Conservation (phyloP, 2,888 invertebrate genomes). For the Athrips mouffetella region DNA sequence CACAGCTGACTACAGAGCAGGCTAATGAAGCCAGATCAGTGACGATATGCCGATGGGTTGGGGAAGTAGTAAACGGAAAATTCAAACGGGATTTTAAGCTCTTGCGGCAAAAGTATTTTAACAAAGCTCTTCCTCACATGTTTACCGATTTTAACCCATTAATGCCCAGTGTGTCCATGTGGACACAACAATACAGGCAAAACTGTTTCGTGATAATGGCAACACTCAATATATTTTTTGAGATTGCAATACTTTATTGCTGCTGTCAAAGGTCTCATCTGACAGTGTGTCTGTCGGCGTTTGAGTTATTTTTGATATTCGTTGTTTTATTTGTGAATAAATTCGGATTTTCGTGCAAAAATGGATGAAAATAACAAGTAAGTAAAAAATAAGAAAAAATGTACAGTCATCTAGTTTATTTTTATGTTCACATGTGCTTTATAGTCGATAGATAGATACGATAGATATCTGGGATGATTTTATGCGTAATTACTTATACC, state of each 20-base stretch:
- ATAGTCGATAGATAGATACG: background rate
- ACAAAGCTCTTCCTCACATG: too few relatives aligned
- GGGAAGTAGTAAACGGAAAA: too few relatives aligned
- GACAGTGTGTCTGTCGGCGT: background rate
- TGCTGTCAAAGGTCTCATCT: background rate
- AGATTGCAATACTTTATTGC: background rate
- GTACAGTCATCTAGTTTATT: background rate
- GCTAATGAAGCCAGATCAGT: slow-evolving; percentile 10
- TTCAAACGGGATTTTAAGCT: too few relatives aligned
- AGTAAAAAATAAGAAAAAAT: background rate
- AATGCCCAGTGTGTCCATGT: too few relatives aligned
- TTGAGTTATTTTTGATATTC: background rate
- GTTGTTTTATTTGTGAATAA: background rate
- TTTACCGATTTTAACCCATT: too few relatives aligned
- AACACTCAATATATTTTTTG: too few relatives aligned
- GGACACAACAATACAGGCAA: too few relatives aligned
- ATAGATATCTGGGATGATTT: background rate
- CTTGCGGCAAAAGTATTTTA: too few relatives aligned
- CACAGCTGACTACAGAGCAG: slow-evolving; percentile 6
- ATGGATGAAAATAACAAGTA: background rate
- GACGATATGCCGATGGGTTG: too few relatives aligned
- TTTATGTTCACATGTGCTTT: background rate
- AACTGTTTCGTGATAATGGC: too few relatives aligned
- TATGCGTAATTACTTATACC: background rate
- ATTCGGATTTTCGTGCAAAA: background rate